Evolutionary conservation across 92 coral and sea anemone species (phyloP), one percentile per base, ranked within the genome.

Genomic region (Actinernus sp.): DNA sequence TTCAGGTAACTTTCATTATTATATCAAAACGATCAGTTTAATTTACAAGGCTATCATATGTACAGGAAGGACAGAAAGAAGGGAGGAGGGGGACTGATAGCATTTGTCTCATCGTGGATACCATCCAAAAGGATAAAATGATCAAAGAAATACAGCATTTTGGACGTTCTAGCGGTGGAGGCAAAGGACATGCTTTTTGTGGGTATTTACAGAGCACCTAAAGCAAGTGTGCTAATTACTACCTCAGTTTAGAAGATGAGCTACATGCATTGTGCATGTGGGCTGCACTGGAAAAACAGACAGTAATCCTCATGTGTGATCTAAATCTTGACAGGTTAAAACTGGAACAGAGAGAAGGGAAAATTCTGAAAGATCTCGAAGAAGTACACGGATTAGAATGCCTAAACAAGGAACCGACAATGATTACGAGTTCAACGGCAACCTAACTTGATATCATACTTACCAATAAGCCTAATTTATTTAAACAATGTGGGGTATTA

Each of bases 361-460:
- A 65, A 43, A 71, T 71, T 30, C 34, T 71, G 11, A 26, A n/a
- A 3, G 88, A 71, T 32, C 63, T 81, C 1, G 88, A 81, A 32
- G 89, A 83, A 23, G 65, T 73, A n/a, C 49, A 44, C 37, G 28
- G 29, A 23, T 13, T 80, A 20, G 34, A 62, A 30, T 70, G 87
- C 45, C 16, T 79, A 48, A 80, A 71, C 6, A 55, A 36, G 3
- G 34, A 72, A 25, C 88, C 88, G 7, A 71, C 81, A 2, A 41
- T 54, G 31, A 56, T 61, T 4, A 73, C 88, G 2, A 25, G 9
- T 8, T 30, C 44, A 9, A 17, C 87, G 0, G 22, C 47, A 5
- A 37, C 75, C 6, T 34, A 52, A 19, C 24, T 63, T 27, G 75
- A 71, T 50, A 68, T 63, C 12, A 54, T 63, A 23, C 58, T 59